Conservation (phyloP, 2,888 invertebrate species). For the Aporophyla lueneburgensis region DNA sequence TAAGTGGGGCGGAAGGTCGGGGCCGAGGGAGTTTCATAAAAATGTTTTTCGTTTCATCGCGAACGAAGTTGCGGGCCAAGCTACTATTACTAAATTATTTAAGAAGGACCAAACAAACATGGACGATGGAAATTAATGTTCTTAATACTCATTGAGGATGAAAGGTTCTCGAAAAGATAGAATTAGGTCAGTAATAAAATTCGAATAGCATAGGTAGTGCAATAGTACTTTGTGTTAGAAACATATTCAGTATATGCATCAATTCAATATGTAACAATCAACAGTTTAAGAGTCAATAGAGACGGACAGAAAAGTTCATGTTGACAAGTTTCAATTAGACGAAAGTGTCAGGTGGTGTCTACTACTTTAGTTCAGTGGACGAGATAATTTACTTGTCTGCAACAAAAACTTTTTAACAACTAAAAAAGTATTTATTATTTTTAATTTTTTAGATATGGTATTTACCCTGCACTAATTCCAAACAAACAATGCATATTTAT, state of each 20-base stretch:
- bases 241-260: neutral
- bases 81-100: neutral
- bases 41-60: too few species aligned
- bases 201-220: neutral
- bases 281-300: neutral
- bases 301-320: neutral
- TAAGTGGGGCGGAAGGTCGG: too few species aligned
- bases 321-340: conserved; percentile 7
- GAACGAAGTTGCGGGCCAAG: neutral
- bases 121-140: too few species aligned
- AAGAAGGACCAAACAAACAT: neutral
- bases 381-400: conserved; percentile 27
- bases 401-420: too few species aligned
- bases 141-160: neutral
- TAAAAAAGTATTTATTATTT: too few species aligned
- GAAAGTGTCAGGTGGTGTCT: neutral
- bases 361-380: conserved; percentile 14
- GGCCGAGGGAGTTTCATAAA: too few species aligned
- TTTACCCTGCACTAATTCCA: too few species aligned
- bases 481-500: too few species aligned
- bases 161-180: neutral
- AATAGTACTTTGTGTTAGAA: neutral
- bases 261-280: neutral
- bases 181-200: neutral
- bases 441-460: too few species aligned